Evolutionary conservation across 2,113 vertebrate genomes (phyloP), one percentile per base, ranked within the genome.

Genomic region (Saccopteryx bilineata): DNA sequence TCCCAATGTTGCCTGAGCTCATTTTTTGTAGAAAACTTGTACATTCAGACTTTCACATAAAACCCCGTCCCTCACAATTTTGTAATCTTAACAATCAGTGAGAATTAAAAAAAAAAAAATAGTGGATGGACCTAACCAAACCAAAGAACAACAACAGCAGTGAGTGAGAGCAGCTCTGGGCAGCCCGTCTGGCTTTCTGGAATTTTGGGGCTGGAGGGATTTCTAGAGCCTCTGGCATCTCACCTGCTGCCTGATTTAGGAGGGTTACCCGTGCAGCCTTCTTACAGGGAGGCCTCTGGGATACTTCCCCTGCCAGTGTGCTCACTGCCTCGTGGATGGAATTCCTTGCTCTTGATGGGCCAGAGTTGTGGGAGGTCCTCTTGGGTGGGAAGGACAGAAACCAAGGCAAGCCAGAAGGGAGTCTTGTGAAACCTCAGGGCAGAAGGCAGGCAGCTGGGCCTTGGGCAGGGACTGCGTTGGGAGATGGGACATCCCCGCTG

Each of bases 251-350:
- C 26, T n/a, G 17, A 48, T 9, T 66, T 26, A 15, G 84, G 54
- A 63, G 61, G 7, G 4, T 56, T 28, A 4, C 5, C 2, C 4
- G 26, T 14, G 86, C 23, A 46, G 85, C 21, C 48, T 61, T 60
- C 68, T 50, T n/a, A 48, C 33, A 7, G 15, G 19, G 23, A 54
- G 52, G 9, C 14, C 2, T 23, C 14, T 46, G 19, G 66, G 0
- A 9, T 4, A 3, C 56, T 6, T 8, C 9, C 5, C 0, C 54
- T 4, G 50, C 50, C 17, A 68, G 82, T 31, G 31, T 0, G 2
- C 14, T 46, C 24, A 52, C 81, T 65, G 0, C 71, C 66, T 23
- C 60, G 23, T 0, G 26, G 24, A 26, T 75, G 52, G 31, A 3
- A 19, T 54, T 23, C 52, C 13, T 82, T 83, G 23, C 69, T 54